These are phyloP conservation scores for Prostheceraeus crozeri DNA, from an alignment of 2,888 invertebrate genomes.

Conservation along the genomic window DNA sequence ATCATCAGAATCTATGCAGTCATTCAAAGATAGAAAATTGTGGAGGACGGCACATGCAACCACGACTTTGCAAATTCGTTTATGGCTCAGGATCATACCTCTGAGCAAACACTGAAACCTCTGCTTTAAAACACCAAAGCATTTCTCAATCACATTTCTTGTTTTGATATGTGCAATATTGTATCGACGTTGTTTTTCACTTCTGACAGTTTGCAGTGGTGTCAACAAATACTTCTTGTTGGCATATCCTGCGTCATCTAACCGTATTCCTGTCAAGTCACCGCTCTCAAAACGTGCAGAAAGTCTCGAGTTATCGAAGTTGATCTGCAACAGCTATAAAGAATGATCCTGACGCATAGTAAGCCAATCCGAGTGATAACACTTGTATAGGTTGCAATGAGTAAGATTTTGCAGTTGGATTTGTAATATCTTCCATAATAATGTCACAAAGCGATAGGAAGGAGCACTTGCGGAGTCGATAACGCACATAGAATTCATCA, in stretches of 20 bases:
- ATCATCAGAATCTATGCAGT: too few relatives aligned
- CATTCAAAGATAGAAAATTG: slow-evolving; percentile 24
- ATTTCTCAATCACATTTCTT: background rate
- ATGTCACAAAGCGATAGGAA: slow-evolving; percentile 18
- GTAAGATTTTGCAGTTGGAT: background rate
- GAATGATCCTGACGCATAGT: slow-evolving; percentile 26
- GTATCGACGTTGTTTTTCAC: slow-evolving; percentile 20
- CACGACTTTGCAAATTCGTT: slow-evolving; percentile 16
- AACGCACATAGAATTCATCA: slow-evolving; percentile 9
- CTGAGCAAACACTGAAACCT: slow-evolving; percentile 10
- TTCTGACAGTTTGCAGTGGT: background rate
- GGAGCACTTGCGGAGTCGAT: slow-evolving; percentile 20
- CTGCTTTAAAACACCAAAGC: slow-evolving; percentile 14
- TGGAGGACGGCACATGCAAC: slow-evolving; percentile 26
- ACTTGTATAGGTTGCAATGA: slow-evolving; percentile 26
- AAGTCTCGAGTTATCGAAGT: slow-evolving; percentile 19
- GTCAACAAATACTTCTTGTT: slow-evolving; percentile 11
- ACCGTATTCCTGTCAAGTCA: slow-evolving; percentile 6
- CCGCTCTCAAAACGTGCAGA: too few relatives aligned
- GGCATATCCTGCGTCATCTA: slow-evolving; percentile 7
- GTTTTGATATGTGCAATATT: slow-evolving; percentile 14
- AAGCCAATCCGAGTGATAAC: slow-evolving; percentile 18
- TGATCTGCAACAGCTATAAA: background rate
- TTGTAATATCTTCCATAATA: slow-evolving; percentile 6
- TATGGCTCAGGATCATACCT: background rate